Evolutionary conservation across 1,140 invertebrate genomes (phyloP).

Genomic region (Plutomurus gul): DNA sequence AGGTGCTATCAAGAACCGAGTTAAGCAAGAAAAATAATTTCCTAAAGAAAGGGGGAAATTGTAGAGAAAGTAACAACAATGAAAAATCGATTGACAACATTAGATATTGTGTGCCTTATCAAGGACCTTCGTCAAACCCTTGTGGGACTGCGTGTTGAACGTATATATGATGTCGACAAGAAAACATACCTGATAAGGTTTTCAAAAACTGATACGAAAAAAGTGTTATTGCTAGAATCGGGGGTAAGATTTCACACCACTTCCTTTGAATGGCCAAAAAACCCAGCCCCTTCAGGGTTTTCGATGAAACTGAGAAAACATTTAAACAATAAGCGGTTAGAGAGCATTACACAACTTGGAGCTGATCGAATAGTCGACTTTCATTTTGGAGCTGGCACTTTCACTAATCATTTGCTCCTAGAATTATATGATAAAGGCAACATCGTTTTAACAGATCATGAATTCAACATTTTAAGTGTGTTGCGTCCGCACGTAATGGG

Average conservation of each 20-base stretch:
- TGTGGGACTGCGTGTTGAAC: constrained; percentile 89
- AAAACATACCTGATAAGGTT: constrained; percentile 95
- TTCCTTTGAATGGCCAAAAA: constrained; percentile 98
- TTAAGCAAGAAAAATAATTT: not conserved
- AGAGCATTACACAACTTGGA: constrained; percentile 82
- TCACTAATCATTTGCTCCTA: constrained; percentile 92
- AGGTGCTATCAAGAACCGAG: too few relatives aligned
- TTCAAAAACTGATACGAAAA: constrained; percentile 79
- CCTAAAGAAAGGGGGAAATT: not conserved
- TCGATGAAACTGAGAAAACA: constrained; percentile 88
- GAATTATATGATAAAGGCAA: constrained; percentile 98
- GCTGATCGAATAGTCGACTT: constrained; percentile 87
- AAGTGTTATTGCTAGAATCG: constrained; percentile 88
- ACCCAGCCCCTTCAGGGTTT: constrained; percentile 61
- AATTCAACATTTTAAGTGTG: constrained; percentile 91
- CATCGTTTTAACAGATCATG: constrained; percentile 89
- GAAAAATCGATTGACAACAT: constrained; percentile 51
- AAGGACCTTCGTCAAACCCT: constrained; percentile 60
- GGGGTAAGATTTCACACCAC: constrained; percentile 92
- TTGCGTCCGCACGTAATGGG: constrained; percentile 90
- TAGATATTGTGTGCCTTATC: constrained; percentile 48
- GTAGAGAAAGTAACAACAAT: not conserved
- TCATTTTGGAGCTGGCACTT: constrained; percentile 93
- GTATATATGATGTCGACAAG: constrained; percentile 97
- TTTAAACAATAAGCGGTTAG: constrained; percentile 91